Evolutionary conservation across 2,113 vertebrate species (phyloP).

Genomic region (Vanacampus margaritifer): DNA sequence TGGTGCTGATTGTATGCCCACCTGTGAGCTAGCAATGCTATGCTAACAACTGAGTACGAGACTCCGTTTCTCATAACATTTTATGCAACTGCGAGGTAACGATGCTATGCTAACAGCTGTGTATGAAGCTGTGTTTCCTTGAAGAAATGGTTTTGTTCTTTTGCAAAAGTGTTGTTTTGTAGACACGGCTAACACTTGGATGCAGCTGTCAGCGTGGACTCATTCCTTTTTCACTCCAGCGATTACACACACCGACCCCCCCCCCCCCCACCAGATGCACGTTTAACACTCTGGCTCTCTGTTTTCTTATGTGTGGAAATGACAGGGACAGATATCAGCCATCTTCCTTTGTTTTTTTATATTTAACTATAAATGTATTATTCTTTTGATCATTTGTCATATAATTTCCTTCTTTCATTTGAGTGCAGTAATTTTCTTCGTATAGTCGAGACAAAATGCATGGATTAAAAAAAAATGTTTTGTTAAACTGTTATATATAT

Average conservation of each 20-base stretch:
- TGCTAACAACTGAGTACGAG: not conserved
- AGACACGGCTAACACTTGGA: slow-evolving; percentile 70
- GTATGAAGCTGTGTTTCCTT: slow-evolving; percentile 1
- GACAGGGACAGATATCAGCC: not conserved
- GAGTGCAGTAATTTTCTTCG: no score
- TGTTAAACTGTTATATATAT: no score
- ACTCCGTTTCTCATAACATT: not conserved
- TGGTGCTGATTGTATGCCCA: no score
- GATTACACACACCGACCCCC: no score
- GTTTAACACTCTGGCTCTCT: slow-evolving; percentile 38
- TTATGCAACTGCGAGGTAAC: not conserved
- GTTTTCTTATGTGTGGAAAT: slow-evolving; percentile 1
- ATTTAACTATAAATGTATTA: not conserved
- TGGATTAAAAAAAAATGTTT: no score
- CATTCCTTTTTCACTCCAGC: slow-evolving; percentile 71
- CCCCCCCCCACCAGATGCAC: slow-evolving; percentile 52
- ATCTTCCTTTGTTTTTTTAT: not conserved
- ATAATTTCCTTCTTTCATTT: no score
- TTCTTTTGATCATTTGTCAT: no score
- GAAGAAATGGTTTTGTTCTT: not conserved
- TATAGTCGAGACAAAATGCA: no score
- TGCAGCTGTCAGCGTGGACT: slow-evolving; percentile 72
- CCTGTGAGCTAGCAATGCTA: not conserved
- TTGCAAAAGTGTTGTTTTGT: slow-evolving; percentile 39
- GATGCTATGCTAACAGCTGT: not conserved